phyloP scores from a whole-genome alignment of 2,797 vertebrate genomes.

The Manis crassicaudata region DNA sequence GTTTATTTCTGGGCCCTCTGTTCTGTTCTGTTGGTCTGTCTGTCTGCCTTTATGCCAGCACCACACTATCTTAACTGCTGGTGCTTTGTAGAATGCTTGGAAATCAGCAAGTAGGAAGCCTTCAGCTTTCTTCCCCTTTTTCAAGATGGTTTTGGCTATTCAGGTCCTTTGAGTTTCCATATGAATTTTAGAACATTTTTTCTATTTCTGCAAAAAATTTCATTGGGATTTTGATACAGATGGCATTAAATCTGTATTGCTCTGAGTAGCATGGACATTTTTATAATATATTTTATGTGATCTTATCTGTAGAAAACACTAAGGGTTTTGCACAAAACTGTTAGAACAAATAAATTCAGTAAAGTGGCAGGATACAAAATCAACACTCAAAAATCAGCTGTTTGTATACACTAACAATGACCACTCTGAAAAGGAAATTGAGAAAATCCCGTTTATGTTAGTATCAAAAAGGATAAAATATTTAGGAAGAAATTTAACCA shows the following conservation, averaged over 20 bases:
- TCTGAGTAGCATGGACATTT: neutral
- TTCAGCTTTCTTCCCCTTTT: neutral
- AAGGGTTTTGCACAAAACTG: too few species aligned
- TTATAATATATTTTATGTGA: neutral
- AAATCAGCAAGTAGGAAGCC: neutral
- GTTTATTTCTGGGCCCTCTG: neutral
- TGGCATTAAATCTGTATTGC: neutral
- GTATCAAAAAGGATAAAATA: too few species aligned
- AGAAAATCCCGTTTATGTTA: too few species aligned
- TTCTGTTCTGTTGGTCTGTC: neutral
- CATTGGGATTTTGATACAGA: neutral
- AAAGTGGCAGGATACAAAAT: too few species aligned
- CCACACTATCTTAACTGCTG: neutral
- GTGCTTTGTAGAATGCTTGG: neutral
- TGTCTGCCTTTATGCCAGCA: neutral
- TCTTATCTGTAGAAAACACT: too few species aligned
- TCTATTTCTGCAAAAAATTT: neutral
- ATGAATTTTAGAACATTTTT: neutral
- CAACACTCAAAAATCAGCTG: too few species aligned
- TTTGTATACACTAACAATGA: too few species aligned
- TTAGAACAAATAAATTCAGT: too few species aligned
- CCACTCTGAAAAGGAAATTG: too few species aligned
- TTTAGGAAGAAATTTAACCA: too few species aligned
- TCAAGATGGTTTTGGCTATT: neutral
- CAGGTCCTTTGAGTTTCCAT: neutral